Evolutionary conservation across 2,113 vertebrate species (phyloP).

Genomic region (Numenius arquata): DNA sequence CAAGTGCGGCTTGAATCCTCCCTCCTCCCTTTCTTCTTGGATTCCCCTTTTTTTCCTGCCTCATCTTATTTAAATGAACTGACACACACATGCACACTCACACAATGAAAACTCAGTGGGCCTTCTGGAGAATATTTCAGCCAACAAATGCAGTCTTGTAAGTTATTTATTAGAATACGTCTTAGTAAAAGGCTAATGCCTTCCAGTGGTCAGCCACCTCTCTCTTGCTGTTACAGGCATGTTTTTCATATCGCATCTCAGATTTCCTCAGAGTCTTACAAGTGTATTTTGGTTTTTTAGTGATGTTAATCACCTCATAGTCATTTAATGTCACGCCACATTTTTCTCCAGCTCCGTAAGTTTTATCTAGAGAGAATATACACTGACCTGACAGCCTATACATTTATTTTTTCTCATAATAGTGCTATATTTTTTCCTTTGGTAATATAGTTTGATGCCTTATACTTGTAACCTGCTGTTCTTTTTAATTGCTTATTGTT

Average conservation of each 20-base stretch:
- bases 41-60: background rate
- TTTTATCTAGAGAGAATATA: slow-evolving; percentile 32
- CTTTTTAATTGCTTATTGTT: slow-evolving; percentile 78
- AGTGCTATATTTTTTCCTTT: slow-evolving; percentile 37
- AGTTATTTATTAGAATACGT: slow-evolving; percentile 42
- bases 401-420: slow-evolving; percentile 51
- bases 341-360: slow-evolving; percentile 18
- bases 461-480: slow-evolving; percentile 68
- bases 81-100: background rate
- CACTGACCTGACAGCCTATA: background rate
- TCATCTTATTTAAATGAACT: background rate
- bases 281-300: slow-evolving; percentile 32
- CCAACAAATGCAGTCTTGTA: background rate
- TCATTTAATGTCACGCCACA: slow-evolving; percentile 12
- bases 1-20: background rate
- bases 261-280: slow-evolving; percentile 22
- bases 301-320: slow-evolving; percentile 52
- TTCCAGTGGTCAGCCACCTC: slow-evolving; percentile 30
- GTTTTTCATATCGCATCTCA: background rate
- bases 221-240: background rate
- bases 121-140: background rate
- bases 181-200: slow-evolving; percentile 10
- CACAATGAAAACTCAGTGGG: background rate
- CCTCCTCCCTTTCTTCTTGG: background rate
- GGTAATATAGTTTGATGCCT: slow-evolving; percentile 64